Conservation (phyloP, 2,113 vertebrate species). For the Turdus rufiventris region DNA sequence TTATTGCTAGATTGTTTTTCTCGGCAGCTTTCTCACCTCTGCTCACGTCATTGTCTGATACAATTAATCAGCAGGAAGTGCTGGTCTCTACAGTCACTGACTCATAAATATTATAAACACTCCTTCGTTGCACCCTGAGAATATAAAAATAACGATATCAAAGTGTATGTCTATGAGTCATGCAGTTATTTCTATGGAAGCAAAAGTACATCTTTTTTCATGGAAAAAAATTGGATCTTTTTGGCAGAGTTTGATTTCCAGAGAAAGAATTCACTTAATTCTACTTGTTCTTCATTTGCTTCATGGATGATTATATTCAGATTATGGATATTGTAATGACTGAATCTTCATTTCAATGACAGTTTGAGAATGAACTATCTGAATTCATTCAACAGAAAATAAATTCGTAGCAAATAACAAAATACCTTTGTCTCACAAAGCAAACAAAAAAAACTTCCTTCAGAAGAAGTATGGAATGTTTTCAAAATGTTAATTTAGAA, state of each 20-base stretch:
- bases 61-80: conserved; percentile 14
- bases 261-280: background rate
- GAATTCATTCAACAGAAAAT: background rate
- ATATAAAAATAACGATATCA: background rate
- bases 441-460: background rate
- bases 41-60: background rate
- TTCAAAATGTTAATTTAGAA: conserved; percentile 15
- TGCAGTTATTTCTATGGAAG: background rate
- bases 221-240: background rate
- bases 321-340: background rate
- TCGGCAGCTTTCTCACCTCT: conserved; percentile 1
- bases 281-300: background rate
- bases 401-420: background rate
- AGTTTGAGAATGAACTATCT: background rate
- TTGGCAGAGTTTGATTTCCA: background rate
- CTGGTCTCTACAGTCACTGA: background rate
- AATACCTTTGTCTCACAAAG: background rate
- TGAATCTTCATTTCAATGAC: background rate
- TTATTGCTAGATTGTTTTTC: background rate
- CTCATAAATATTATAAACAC: conserved; percentile 11
- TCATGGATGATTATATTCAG: background rate
- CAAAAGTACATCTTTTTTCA: background rate
- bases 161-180: background rate
- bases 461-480: background rate
- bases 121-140: background rate